Conservation (phyloP, 2,888 invertebrate species). For the Drosophila meridiana region DNA sequence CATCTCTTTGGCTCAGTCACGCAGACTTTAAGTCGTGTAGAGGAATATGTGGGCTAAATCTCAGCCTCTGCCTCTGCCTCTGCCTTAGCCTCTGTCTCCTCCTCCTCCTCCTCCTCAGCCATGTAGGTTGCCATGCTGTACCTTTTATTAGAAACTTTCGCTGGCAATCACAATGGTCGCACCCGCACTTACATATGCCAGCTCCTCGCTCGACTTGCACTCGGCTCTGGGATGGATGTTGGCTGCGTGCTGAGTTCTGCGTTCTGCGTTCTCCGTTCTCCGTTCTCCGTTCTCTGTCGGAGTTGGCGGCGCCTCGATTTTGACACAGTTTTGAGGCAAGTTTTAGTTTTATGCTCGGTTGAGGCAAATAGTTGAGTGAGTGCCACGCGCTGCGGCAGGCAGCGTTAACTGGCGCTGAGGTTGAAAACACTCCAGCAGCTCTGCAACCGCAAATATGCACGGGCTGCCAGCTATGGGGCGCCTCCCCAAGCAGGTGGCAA, state of each 20-base stretch:
- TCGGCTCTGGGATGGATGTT: conserved; percentile 8
- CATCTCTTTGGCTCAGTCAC: conserved; percentile 13
- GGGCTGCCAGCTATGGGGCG: conserved; percentile 29
- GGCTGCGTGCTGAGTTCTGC: conserved; percentile 20
- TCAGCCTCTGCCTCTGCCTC: neutral
- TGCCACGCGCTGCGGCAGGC: conserved; percentile 49
- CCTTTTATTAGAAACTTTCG: conserved; percentile 50
- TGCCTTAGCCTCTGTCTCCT: neutral
- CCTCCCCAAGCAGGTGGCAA: conserved; percentile 7
- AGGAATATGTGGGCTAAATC: conserved; percentile 29
- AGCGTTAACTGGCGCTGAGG: conserved; percentile 33
- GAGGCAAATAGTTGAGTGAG: conserved; percentile 69
- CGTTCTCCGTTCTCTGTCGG: conserved; percentile 1
- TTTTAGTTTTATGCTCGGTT: conserved; percentile 75
- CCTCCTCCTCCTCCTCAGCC: neutral
- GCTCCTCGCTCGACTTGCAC: neutral
- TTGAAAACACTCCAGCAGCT: conserved; percentile 62
- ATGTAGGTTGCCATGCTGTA: conserved; percentile 24
- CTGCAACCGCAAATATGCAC: conserved; percentile 74
- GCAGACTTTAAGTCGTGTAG: conserved; percentile 15
- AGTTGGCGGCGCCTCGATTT: conserved; percentile 61
- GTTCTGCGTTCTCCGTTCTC: too few relatives aligned
- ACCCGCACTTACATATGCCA: neutral
- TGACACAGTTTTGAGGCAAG: conserved; percentile 75
- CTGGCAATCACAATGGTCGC: conserved; percentile 30